Base-by-base conservation (phyloP, 92 coral and sea anemone genomes). In the Epizoanthus ramosus region DNA sequence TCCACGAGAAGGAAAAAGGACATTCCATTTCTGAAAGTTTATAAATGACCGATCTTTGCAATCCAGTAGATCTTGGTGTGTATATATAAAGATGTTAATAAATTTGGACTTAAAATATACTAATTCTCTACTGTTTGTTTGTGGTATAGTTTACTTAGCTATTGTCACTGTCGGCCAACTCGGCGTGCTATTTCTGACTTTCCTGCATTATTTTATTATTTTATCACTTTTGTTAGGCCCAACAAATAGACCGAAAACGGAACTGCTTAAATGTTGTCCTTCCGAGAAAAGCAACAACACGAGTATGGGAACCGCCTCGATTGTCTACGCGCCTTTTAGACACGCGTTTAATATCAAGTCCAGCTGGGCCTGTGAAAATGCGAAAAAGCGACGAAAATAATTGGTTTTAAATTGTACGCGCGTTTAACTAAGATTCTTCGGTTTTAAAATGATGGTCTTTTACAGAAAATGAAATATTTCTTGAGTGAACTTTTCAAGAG, bases 51-150 rank as follows among this genome's bases (percentile, higher is more conserved):
- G 13, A 28, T 33, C 35, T 9, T 41, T 63, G 71, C 81, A 14
- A 68, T 63, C 59, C 71, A 60, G 54, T 77, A 39, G 72, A 67
- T 16, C 47, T 65, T 67, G 72, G 71, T 60, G 82, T 63, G 59
- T 77, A 52, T 77, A 77, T 77, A 77, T 75, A 75, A 75, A 16
- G 60, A 39, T 60, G 82, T 77, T 77, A 77, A 77, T 77, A 77
- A 77, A 61, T 14, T 53, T 13, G 71, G 56, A 60, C 52, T 77
- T 16, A 15, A 77, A 37, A 41, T 21, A 25, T 54, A 17, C 4
- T 35, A 21, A 71, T 56, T 60, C 37, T 61, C 52, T n/a, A 13
- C 14, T 75, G 37, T 57, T 77, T 54, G 33, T 52, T 63, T 61
- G n/a, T 37, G 71, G 37, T 77, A 60, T 35, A 28, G 69, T 52